Base-by-base conservation (phyloP, 2,888 invertebrate genomes). In the Ptycholaimellus sp. region DNA sequence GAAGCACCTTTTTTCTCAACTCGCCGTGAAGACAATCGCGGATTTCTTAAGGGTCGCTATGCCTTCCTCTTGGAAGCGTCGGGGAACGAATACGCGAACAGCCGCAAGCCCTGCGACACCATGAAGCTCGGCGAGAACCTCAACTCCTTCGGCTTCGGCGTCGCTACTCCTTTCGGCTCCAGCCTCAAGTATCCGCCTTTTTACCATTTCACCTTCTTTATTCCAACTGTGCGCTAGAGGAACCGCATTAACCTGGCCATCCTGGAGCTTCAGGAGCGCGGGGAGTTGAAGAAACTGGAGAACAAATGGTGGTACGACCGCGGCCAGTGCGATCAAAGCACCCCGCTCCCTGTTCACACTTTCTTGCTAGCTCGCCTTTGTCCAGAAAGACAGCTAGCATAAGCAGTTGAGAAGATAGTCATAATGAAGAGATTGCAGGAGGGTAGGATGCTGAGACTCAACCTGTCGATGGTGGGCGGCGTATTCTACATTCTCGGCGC, bases 401-500 rank as follows among this genome's bases (percentile, higher is more conserved):
- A n/a, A n/a, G n/a, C n/a, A n/a, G n/a, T n/a, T n/a, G n/a, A n/a
- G n/a, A n/a, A n/a, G n/a, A n/a, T n/a, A n/a, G n/a, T n/a, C n/a
- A n/a, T 2, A 18, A 18, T 19, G 13, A 2, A 6, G 9, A 14
- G 13, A 9, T 16, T 60, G 31, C 60, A 82, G 73, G 78, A 79
- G 54, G 68, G 70, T 33, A 70, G 70, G 46, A 72, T 71, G 53
- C 78, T 79, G 51, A 83, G 87, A 56, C 68, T 96, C 57, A 82
- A 87, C 23, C 65, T 96, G 44, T 81, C 80, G 58, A 90, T 93
- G 67, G 85, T 96, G 30, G 87, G 93, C 14, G 93, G 96, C 29
- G 80, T 93, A 56, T 96, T 96, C 66, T 96, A 93, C 68, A 90
- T 96, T 56, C 69, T 96, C 42, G 81, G 90, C 53, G 83, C 78